These are phyloP conservation scores for Clostera curtula DNA, from an alignment of 2,888 invertebrate species.

Conservation along the genomic window DNA sequence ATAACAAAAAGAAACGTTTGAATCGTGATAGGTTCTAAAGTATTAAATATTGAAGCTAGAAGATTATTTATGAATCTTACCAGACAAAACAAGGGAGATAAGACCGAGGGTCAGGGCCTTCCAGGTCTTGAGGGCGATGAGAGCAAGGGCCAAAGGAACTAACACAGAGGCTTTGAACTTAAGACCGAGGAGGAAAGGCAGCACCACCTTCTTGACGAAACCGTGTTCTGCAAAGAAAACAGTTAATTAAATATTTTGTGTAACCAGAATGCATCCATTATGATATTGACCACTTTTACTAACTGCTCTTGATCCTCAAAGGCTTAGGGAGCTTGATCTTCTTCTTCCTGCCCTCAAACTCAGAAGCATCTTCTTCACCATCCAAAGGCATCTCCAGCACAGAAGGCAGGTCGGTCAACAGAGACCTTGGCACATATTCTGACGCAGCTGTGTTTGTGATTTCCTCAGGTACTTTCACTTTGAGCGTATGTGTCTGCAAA, in stretches of 20 bases:
- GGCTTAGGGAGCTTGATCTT: constrained; percentile 70
- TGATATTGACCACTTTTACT: constrained; percentile 21
- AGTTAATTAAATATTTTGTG: constrained; percentile 8
- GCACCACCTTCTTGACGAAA: constrained; percentile 87
- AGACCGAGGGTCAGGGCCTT: constrained; percentile 90
- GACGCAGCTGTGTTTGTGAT: constrained; percentile 72
- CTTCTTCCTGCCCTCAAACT: constrained; percentile 66
- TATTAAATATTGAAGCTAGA: no score
- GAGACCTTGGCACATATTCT: constrained; percentile 77
- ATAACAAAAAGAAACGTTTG: no score
- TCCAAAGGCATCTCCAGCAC: constrained; percentile 83
- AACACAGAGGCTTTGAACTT: constrained; percentile 91
- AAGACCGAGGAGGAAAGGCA: constrained; percentile 89
- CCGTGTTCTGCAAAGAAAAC: constrained; percentile 79
- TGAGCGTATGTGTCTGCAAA: constrained; percentile 83
- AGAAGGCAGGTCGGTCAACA: constrained; percentile 77
- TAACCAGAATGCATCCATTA: constrained; percentile 4
- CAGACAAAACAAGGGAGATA: constrained; percentile 87
- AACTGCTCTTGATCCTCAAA: constrained; percentile 69
- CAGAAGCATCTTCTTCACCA: constrained; percentile 62
- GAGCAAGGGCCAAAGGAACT: constrained; percentile 85
- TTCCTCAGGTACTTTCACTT: constrained; percentile 82
- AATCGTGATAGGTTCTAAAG: no score
- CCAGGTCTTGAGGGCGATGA: constrained; percentile 92
- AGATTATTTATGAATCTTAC: constrained; percentile 37